phyloP scores from a whole-genome alignment of 2,888 invertebrate species.

The Chironomus riparius region DNA sequence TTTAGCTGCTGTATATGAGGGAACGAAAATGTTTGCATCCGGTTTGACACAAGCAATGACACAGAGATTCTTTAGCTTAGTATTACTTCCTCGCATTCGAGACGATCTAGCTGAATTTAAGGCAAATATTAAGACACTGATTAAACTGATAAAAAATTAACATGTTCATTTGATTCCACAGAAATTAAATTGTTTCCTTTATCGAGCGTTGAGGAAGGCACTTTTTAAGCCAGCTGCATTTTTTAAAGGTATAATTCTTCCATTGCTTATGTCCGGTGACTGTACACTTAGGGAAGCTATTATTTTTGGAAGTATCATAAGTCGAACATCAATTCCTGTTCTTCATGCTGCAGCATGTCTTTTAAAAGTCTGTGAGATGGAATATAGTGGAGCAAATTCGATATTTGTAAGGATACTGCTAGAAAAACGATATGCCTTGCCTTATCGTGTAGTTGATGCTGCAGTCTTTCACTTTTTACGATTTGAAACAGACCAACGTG shows the following conservation, averaged over 20 bases:
- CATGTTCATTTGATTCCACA: no score
- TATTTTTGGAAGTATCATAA: slow-evolving; percentile 85
- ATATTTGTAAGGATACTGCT: slow-evolving; percentile 88
- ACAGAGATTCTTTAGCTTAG: slow-evolving; percentile 86
- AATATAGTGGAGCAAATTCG: slow-evolving; percentile 90
- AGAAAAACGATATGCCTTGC: slow-evolving; percentile 96
- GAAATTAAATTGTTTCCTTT: slow-evolving; percentile 90
- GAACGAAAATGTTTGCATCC: slow-evolving; percentile 82
- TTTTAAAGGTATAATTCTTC: slow-evolving; percentile 82
- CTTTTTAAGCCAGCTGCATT: slow-evolving; percentile 96
- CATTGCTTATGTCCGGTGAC: slow-evolving; percentile 70
- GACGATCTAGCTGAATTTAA: slow-evolving; percentile 96
- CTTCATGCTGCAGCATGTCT: slow-evolving; percentile 93
- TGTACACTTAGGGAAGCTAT: slow-evolving; percentile 94
- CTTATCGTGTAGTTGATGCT: slow-evolving; percentile 89
- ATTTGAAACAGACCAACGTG: slow-evolving; percentile 76
- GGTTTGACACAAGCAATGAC: slow-evolving; percentile 95
- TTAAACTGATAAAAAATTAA: no score
- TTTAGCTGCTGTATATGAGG: slow-evolving; percentile 84
- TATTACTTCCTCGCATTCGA: slow-evolving; percentile 83
- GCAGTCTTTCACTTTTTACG: slow-evolving; percentile 88
- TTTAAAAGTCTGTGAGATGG: slow-evolving; percentile 94
- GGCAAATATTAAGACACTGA: no score
- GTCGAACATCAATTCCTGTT: slow-evolving; percentile 86
- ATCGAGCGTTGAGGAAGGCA: slow-evolving; percentile 85